Base-by-base conservation (phyloP, 2,113 vertebrate genomes). In the Colossoma macropomum region DNA sequence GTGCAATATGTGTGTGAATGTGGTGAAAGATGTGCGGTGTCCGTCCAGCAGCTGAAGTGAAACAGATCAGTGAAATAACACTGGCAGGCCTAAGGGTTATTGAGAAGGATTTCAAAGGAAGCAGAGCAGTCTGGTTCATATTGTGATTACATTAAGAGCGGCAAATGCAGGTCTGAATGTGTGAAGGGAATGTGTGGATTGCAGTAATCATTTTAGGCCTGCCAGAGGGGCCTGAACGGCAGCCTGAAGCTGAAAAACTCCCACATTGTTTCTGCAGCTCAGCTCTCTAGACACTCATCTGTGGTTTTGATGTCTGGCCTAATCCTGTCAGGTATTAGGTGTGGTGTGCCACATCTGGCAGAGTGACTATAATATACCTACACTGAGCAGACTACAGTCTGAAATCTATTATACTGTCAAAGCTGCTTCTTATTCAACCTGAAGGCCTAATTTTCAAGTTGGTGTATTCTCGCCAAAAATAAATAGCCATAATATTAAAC, bases 151-250 rank as follows among this genome's bases (percentile, higher is more conserved):
- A 77, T 77, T 80, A 80, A 80, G 32, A 54, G 54, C 70, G 54
- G 78, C 45, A 21, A 77, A 84, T 68, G 69, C 68, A 84, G 77
- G 30, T 25, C 81, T 62, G 79, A 77, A 79, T 82, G 79, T 81
- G 78, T 84, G 69, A 86, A 77, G 78, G 79, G 73, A 79, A 82
- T 17, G 15, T 84, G 68, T 66, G 74, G 66, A 68, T 59, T 84
- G 78, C 56, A 78, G 74, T 84, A 77, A 84, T 84, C 75, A 81
- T 81, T 74, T 84, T 78, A 80, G 70, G 28, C 63, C 65, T 54
- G 34, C 65, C n/a, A 72, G 16, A 75, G 68, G 69, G 41, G 38
- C 27, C 38, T 66, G 32, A 30, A 59, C 75, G 48, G 79, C 30
- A 28, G 74, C 59, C 48, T 32, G 34, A 27, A 73, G 68, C 75